Base-by-base conservation (phyloP, 1,140 invertebrate genomes). In the Leguminivora glycinivorella region DNA sequence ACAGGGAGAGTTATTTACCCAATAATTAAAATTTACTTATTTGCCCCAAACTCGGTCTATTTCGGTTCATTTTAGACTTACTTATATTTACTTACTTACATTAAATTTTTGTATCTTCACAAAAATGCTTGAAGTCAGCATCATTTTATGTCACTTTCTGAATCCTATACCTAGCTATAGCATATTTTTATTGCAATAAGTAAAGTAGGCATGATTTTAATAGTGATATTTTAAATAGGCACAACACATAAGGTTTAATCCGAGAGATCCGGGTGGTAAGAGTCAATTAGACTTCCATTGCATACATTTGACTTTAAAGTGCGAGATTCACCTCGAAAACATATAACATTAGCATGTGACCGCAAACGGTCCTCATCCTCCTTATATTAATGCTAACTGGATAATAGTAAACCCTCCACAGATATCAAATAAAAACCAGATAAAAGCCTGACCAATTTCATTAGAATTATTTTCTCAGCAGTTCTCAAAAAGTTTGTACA, bases 221-320 rank as follows among this genome's bases (percentile, higher is more conserved):
- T 34, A 2, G 52, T 22, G 10, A 17, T 22, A 56, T 12, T 24
- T 56, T 22, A 56, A 56, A 56, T 25, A 24, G 24, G 5, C 34
- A 12, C 34, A 4, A 31, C 29, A 31, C 29, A 17, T 6, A 52
- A 17, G n/a, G 7, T 9, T 52, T 22, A 22, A 52, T 63, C 26
- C 58, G 17, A 22, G n/a, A 31, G 56, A 31, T 63, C 58, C 58
- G 58, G 25, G 58, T 63, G 17, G 2, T 63, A 29, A 29, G 10
- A 31, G 58, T 63, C 58, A 63, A 60, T 29, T 63, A 17, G n/a
- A 17, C 6, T 31, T 63, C n/a, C n/a, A 4, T 63, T 29, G n/a
- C 58, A 29, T 29, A 31, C 58, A 63, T 63, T 63, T 63, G 47
- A 52, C 47, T 52, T 19, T 52, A 10, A 52, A 52, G 47, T 22